phyloP scores from a whole-genome alignment of 1,140 invertebrate species.

The Stegodyphus mimosarum region DNA sequence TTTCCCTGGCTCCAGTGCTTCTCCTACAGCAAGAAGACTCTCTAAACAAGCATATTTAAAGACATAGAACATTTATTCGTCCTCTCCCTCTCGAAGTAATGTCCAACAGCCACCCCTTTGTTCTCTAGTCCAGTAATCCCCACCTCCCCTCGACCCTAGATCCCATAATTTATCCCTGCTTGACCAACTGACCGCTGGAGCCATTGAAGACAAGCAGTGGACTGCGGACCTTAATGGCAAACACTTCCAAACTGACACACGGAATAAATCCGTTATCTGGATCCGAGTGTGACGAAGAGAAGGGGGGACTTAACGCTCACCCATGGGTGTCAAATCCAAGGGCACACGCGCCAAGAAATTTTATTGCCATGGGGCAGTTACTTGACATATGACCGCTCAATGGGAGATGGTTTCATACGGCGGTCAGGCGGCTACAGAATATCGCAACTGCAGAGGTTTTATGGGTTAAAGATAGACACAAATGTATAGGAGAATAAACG shows the following conservation, averaged over 20 bases:
- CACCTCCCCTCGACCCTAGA: background rate
- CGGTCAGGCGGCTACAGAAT: no score
- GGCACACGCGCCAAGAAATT: slow-evolving; percentile 14
- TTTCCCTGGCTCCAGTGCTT: no score
- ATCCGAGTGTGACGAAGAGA: background rate
- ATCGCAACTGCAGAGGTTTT: no score
- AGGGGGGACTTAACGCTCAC: background rate
- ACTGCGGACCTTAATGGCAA: slow-evolving; percentile 29
- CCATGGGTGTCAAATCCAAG: slow-evolving; percentile 22
- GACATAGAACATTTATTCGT: no score
- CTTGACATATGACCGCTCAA: slow-evolving; percentile 24
- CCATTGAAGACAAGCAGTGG: slow-evolving; percentile 22
- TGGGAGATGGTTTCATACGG: background rate
- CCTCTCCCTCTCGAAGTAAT: background rate
- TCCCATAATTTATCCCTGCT: slow-evolving; percentile 56
- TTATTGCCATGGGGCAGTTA: slow-evolving; percentile 16
- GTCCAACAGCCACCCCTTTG: background rate
- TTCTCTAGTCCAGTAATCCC: slow-evolving; percentile 18
- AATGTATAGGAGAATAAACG: background rate
- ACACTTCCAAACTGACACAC: slow-evolving; percentile 3
- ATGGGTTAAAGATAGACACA: background rate
- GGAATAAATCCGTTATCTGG: slow-evolving; percentile 14
- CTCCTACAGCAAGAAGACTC: no score
- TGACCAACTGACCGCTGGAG: slow-evolving; percentile 52
- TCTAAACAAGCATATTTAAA: no score